phyloP scores from a whole-genome alignment of 1,140 invertebrate genomes.

The Battus philenor region DNA sequence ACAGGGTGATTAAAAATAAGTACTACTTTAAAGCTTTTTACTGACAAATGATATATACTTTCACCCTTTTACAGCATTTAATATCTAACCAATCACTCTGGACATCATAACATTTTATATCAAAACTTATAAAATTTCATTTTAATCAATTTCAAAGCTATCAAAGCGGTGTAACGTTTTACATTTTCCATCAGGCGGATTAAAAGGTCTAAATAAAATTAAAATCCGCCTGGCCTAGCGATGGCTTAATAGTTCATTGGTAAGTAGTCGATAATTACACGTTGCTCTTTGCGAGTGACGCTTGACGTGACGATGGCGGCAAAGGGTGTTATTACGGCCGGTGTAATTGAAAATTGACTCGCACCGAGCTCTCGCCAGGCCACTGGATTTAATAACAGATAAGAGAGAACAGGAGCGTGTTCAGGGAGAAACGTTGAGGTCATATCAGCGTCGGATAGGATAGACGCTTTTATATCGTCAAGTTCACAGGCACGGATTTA shows the following conservation, averaged over 20 bases:
- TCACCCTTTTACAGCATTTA: too few relatives aligned
- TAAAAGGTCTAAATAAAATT: constrained; percentile 8
- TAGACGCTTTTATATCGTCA: constrained; percentile 7
- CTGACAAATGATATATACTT: too few relatives aligned
- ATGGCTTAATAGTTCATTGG: constrained; percentile 4
- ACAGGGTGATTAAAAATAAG: too few relatives aligned
- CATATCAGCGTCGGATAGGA: constrained; percentile 1
- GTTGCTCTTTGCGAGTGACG: constrained; percentile 19
- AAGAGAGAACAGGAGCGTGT: constrained; percentile 31
- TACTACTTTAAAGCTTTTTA: too few relatives aligned
- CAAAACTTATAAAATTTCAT: too few relatives aligned
- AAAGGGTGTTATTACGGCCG: constrained; percentile 34
- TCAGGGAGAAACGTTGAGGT: constrained; percentile 9
- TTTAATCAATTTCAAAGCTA: too few relatives aligned
- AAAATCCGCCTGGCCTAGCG: constrained; percentile 1
- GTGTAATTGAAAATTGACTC: constrained; percentile 44
- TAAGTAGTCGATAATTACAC: constrained; percentile 11
- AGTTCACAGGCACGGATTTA: too few relatives aligned
- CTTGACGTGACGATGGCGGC: constrained; percentile 7
- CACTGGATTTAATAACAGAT: constrained; percentile 47
- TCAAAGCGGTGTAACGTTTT: too few relatives aligned
- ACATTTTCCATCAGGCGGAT: constrained; percentile 6
- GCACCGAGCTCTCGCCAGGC: constrained; percentile 20
- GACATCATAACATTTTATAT: too few relatives aligned
- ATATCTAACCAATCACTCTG: too few relatives aligned